Percentiles rank a stretch among this genome's conserved stretches.
These are phyloP conservation scores for Chelonus formosanus DNA, from an alignment of 2,888 invertebrate genomes.

Conservation along the genomic window DNA sequence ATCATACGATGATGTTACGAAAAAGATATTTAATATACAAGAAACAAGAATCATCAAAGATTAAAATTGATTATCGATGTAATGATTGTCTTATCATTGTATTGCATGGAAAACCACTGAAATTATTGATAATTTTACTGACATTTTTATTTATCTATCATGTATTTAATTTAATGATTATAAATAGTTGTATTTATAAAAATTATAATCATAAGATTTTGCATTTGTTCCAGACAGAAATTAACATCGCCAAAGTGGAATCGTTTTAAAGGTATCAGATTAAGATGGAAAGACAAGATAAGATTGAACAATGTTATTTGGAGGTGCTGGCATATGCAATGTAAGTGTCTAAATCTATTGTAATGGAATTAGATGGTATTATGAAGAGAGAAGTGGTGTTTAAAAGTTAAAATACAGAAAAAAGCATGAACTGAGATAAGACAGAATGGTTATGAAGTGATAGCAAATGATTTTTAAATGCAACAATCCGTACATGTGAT, in stretches of 20 bases:
- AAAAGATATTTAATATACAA: too few species aligned
- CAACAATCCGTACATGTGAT: background rate
- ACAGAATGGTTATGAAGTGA: conserved; percentile 14
- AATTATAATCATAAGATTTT: conserved; percentile 1
- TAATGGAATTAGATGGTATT: conserved; percentile 16
- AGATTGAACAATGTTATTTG: conserved; percentile 99
- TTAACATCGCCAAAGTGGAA: conserved; percentile 99
- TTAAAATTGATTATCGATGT: too few species aligned
- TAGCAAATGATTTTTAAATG: background rate
- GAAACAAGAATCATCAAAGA: too few species aligned
- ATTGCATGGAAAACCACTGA: too few species aligned
- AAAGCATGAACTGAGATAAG: conserved; percentile 9
- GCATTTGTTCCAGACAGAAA: conserved; percentile 84
- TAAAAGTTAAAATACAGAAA: conserved; percentile 3
- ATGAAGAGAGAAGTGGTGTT: conserved; percentile 6
- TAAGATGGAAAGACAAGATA: conserved; percentile 99
- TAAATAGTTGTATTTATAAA: too few species aligned
- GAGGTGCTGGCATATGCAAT: conserved; percentile 99
- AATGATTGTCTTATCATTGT: too few species aligned
- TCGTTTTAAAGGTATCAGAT: conserved; percentile 96
- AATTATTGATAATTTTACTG: too few species aligned
- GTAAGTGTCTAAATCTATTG: conserved; percentile 69
- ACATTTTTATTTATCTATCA: too few species aligned
- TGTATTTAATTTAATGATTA: too few species aligned
- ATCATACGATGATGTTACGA: too few species aligned